phyloP scores from a whole-genome alignment of 2,888 invertebrate species.

The Pandemis corylana region DNA sequence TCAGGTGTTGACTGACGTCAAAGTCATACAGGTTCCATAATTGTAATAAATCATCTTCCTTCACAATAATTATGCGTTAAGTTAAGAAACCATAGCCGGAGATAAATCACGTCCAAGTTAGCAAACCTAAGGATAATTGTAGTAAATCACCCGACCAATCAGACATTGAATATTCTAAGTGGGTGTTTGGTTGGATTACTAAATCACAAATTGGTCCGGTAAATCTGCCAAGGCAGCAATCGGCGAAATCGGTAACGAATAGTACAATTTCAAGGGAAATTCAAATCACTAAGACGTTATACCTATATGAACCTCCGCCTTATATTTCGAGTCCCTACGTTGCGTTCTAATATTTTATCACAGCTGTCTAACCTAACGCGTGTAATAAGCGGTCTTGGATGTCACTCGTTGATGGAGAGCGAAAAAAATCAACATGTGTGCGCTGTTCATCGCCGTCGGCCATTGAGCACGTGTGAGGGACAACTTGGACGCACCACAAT shows the following conservation, averaged over 20 bases:
- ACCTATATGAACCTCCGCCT: neutral
- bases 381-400: constrained; percentile 71
- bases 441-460: constrained; percentile 48
- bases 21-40: constrained; percentile 62
- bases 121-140: constrained; percentile 70
- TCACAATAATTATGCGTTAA: constrained; percentile 66
- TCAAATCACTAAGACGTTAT: neutral
- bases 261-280: constrained; percentile 8
- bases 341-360: constrained; percentile 65
- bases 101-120: constrained; percentile 74
- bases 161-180: constrained; percentile 71
- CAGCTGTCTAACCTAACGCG: constrained; percentile 68
- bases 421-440: constrained; percentile 75
- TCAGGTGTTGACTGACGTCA: constrained; percentile 55
- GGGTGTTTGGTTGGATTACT: constrained; percentile 72
- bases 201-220: constrained; percentile 70
- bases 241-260: constrained; percentile 12
- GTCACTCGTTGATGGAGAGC: constrained; percentile 57
- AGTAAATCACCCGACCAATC: constrained; percentile 76
- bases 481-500: constrained; percentile 57
- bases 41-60: constrained; percentile 73
- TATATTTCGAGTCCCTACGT: constrained; percentile 35
- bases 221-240: constrained; percentile 62
- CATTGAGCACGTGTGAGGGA: constrained; percentile 66
- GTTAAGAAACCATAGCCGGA: constrained; percentile 49